Evolutionary conservation across 2,888 invertebrate genomes (phyloP).

Genomic region (Scaeva pyrastri): DNA sequence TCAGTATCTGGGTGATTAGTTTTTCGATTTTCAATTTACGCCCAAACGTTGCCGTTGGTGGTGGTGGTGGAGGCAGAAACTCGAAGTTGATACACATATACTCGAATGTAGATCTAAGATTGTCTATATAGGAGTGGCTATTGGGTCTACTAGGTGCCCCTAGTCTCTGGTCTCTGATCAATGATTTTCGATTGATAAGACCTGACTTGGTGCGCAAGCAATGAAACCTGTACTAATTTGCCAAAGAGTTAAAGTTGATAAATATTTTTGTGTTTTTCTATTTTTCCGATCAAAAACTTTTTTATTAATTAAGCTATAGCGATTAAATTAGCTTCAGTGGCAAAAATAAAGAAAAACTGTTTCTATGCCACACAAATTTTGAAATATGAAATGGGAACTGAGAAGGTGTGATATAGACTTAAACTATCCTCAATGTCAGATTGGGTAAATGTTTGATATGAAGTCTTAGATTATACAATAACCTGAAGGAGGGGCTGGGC

Average conservation of each 20-base stretch:
- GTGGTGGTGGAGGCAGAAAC: not conserved
- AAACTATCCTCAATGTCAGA: constrained; percentile 60
- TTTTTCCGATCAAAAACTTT: constrained; percentile 27
- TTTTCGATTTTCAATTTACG: constrained; percentile 62
- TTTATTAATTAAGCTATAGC: constrained; percentile 54
- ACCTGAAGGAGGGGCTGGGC: constrained; percentile 37
- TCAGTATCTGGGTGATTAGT: constrained; percentile 62
- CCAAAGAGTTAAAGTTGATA: constrained; percentile 60
- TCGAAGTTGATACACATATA: not conserved
- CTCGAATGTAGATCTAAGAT: constrained; percentile 57
- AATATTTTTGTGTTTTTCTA: constrained; percentile 15
- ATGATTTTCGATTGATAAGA: constrained; percentile 71
- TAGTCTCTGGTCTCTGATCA: constrained; percentile 7
- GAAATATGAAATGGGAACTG: constrained; percentile 48
- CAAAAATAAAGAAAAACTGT: constrained; percentile 5
- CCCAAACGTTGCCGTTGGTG: constrained; percentile 14
- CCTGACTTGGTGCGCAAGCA: constrained; percentile 64
- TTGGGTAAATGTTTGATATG: constrained; percentile 68
- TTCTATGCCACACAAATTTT: constrained; percentile 33
- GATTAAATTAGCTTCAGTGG: constrained; percentile 43
- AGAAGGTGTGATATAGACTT: constrained; percentile 64
- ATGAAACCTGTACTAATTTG: constrained; percentile 66
- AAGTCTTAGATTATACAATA: constrained; percentile 15
- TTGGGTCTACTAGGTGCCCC: constrained; percentile 12
- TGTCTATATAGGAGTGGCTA: constrained; percentile 7